Evolutionary conservation across 2,888 invertebrate genomes (phyloP), one percentile per base, ranked within the genome.

Genomic region (Polia nebulosa): DNA sequence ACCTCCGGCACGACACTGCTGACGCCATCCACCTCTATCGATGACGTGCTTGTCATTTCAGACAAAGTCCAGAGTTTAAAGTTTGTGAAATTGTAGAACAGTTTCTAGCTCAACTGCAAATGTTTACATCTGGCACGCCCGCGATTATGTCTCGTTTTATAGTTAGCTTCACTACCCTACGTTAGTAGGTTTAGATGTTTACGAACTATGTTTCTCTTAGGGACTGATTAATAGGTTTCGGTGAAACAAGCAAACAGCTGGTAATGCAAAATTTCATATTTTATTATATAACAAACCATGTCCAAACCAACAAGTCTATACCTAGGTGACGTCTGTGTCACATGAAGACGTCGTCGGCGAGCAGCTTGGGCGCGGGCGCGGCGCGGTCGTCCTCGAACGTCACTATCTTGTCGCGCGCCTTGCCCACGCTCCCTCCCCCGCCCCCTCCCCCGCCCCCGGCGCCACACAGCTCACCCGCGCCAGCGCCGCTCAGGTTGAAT

Each of bases 331-430:
- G 52, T 56, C 71, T 62, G 58, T 78, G 97, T 98, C 97, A 98
- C 98, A 98, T 98, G 90, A 98, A 98, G 84, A 98, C 97, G 90
- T 98, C 98, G 69, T 97, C 97, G 56, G 96, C 94, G 71, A 96
- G 93, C 41, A 94, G 91, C 59, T 92, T 90, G 9, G 60, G 55
- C 78, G 83, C 64, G 78, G 67, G 71, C 57, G 72, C 65, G 49
- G 76, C 81, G 69, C 83, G 84, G 73, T 83, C 76, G 45, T 78
- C 78, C 41, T 78, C 78, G 41, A 78, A 78, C 59, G 78, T 78
- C 11, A 78, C 78, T 78, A 78, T 72, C 78, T 81, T 78, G 72
- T 78, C 97, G 58, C 97, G 95, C 68, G 96, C 96, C 76, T 96
- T 96, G 3, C 93, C 47, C 17, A 41, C 61, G 20, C 32, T 13